A percentile compares a stretch with the other conserved stretches of the same genome.
Conservation (phyloP, 2,797 vertebrate species). For the Jordanella pulchra region DNA sequence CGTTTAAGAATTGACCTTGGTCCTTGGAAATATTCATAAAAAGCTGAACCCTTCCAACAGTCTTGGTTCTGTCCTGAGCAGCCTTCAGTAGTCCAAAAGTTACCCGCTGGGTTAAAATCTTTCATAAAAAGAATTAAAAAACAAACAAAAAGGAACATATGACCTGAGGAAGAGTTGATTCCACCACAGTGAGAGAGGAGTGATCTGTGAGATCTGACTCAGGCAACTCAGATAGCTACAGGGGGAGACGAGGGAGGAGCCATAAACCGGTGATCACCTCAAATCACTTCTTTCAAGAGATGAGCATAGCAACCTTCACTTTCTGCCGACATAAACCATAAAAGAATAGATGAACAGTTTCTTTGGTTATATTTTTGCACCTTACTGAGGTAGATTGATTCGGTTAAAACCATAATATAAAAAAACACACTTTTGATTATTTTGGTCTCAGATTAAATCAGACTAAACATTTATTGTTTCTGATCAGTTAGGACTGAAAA, state of each 20-base stretch:
- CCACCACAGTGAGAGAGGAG: constrained; percentile 36
- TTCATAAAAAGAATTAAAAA: constrained; percentile 8
- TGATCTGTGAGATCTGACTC: constrained; percentile 46
- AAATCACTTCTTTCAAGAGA: constrained; percentile 52
- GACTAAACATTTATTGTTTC: too few relatives aligned
- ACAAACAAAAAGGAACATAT: constrained; percentile 2
- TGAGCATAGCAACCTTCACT: constrained; percentile 39
- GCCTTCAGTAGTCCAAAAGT: constrained; percentile 1
- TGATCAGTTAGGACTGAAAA: too few relatives aligned
- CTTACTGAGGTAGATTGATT: too few relatives aligned
- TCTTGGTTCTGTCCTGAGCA: background rate
- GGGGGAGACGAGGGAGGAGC: constrained; percentile 33
- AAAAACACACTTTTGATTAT: too few relatives aligned
- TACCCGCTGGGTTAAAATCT: constrained; percentile 2
- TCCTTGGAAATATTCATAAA: constrained; percentile 29
- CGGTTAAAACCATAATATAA: too few relatives aligned
- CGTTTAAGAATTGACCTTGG: constrained; percentile 15
- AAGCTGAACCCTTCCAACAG: constrained; percentile 29
- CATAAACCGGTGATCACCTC: constrained; percentile 30
- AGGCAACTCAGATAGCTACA: constrained; percentile 46
- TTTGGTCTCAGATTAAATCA: too few relatives aligned
- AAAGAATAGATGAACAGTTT: constrained; percentile 17
- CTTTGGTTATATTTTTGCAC: too few relatives aligned
- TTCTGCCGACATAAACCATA: constrained; percentile 29
- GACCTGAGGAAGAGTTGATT: constrained; percentile 27